Conservation (phyloP, 2,888 invertebrate species). For the Oxycera nigricornis region DNA sequence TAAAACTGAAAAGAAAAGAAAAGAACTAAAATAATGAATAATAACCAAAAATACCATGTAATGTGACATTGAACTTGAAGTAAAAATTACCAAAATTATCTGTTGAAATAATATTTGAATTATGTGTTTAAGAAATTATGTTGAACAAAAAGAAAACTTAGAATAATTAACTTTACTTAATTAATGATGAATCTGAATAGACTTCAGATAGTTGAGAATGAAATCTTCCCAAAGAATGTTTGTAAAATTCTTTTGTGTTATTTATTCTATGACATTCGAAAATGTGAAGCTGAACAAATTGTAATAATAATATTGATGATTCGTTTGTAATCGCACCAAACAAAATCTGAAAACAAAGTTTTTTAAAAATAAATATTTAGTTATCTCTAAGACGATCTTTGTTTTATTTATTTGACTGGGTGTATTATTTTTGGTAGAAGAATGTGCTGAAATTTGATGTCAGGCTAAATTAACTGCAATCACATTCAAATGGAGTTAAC, state of each 20-base stretch:
- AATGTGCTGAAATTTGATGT: no score
- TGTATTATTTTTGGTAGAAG: no score
- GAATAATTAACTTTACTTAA: background rate
- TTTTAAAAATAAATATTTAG: constrained; percentile 36
- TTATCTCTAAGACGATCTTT: constrained; percentile 20
- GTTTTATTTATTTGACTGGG: no score
- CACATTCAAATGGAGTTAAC: no score
- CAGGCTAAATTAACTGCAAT: no score
- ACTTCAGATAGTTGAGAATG: background rate
- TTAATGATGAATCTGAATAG: constrained; percentile 10
- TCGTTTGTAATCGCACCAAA: constrained; percentile 35
- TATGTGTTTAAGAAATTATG: constrained; percentile 12
- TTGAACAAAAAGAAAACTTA: background rate
- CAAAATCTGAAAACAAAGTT: constrained; percentile 11
- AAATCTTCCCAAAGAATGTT: background rate
- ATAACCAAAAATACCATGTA: background rate
- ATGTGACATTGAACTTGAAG: background rate
- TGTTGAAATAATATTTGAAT: constrained; percentile 30
- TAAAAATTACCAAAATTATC: constrained; percentile 27
- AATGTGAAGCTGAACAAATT: background rate
- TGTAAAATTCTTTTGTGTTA: constrained; percentile 31
- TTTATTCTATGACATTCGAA: background rate
- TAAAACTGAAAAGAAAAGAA: constrained; percentile 6
- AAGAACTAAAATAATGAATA: background rate
- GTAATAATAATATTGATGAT: constrained; percentile 1